Conservation (phyloP, 2,888 invertebrate species). For the Leucania comma region DNA sequence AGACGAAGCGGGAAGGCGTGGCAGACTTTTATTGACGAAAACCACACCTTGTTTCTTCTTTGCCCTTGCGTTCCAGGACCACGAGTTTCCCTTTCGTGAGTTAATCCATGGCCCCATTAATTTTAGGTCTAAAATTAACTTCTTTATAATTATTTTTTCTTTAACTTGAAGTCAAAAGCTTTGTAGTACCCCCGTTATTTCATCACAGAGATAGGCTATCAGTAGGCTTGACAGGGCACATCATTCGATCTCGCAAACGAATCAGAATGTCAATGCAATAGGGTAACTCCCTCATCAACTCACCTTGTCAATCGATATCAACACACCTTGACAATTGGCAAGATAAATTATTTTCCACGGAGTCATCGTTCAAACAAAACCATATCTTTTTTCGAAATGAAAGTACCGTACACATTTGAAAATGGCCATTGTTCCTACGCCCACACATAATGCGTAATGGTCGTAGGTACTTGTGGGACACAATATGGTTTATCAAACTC, state of each 20-base stretch:
- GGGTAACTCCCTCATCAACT: constrained; percentile 11
- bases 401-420: constrained; percentile 12
- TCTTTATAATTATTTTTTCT: neutral
- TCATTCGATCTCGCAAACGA: no score
- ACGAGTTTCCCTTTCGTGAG: no score
- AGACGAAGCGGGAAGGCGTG: no score
- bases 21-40: no score
- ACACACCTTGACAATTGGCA: constrained; percentile 1
- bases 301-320: constrained; percentile 2
- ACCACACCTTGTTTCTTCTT: no score
- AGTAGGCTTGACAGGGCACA: neutral
- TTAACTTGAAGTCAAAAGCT: neutral
- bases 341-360: constrained; percentile 2
- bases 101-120: no score
- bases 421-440: constrained; percentile 5
- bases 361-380: constrained; percentile 19
- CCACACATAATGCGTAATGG: constrained; percentile 14
- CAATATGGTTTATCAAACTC: constrained; percentile 30
- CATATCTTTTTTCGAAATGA: neutral
- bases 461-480: constrained; percentile 2
- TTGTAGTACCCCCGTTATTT: neutral
- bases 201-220: neutral
- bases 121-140: no score
- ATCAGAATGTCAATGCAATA: neutral
- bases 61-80: no score